A percentile compares a stretch with the other conserved stretches of the same genome.
Conservation (phyloP, 2,113 vertebrate species). For the Colius striatus region DNA sequence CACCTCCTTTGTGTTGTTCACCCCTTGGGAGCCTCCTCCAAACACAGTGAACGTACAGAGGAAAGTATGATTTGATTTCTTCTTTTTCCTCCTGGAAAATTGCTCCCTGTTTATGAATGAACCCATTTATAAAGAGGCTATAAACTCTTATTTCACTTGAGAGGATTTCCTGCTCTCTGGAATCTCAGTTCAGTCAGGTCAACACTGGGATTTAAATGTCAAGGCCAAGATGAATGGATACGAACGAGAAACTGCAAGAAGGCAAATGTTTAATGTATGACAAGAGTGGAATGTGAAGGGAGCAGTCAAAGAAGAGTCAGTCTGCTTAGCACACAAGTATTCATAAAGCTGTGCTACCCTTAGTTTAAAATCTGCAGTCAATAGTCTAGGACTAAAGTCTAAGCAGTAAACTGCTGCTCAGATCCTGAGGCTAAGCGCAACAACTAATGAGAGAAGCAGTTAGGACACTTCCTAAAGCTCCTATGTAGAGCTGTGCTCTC, state of each 20-base stretch:
- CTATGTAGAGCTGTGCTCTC: neutral
- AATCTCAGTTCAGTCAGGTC: neutral
- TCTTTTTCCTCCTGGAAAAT: neutral
- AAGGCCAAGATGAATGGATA: neutral
- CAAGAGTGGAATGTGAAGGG: neutral
- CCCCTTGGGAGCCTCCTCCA: neutral
- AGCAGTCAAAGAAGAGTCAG: neutral
- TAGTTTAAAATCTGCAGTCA: neutral
- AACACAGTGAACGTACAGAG: fast-evolving
- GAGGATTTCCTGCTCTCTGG: neutral
- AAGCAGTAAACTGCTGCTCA: neutral
- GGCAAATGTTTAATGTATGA: neutral
- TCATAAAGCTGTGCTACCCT: neutral
- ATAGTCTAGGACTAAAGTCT: neutral
- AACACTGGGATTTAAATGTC: neutral
- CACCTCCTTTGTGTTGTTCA: neutral
- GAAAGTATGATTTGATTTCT: neutral
- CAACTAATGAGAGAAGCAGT: neutral
- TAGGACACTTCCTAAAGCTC: neutral
- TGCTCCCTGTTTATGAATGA: neutral
- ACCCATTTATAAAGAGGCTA: neutral
- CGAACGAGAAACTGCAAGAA: neutral
- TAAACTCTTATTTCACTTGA: neutral
- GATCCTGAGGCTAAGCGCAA: neutral
- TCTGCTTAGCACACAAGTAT: neutral